phyloP scores from a whole-genome alignment of 2,113 vertebrate genomes.

The Noturus placidus region DNA sequence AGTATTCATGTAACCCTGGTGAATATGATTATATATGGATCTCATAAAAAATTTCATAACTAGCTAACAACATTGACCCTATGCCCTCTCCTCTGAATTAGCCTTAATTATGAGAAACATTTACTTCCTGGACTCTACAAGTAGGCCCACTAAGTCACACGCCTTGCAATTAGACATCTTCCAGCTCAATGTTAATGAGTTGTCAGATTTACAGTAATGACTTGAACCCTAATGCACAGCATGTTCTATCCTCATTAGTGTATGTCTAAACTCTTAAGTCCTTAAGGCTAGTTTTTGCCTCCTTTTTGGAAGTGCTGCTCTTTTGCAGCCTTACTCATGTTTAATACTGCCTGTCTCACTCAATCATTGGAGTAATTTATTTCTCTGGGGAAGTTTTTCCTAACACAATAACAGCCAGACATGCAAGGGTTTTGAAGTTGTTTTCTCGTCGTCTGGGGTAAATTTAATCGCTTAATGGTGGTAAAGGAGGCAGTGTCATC shows the following conservation, averaged over 20 bases:
- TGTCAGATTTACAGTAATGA: conserved; percentile 30
- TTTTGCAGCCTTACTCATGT: conserved; percentile 57
- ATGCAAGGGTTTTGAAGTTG: conserved; percentile 66
- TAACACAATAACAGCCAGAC: conserved; percentile 67
- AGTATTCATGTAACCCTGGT: background rate
- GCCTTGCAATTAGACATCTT: conserved; percentile 2
- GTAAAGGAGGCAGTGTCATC: conserved; percentile 62
- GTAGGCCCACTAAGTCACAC: background rate
- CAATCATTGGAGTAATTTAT: conserved; percentile 62
- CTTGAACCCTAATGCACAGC: background rate
- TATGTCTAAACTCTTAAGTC: conserved; percentile 57
- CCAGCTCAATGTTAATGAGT: background rate
- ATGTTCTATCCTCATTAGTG: conserved; percentile 60
- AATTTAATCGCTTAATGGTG: conserved; percentile 73
- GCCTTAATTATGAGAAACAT: conserved; percentile 13
- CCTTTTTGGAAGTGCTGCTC: conserved; percentile 9
- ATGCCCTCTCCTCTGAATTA: background rate
- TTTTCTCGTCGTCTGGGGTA: conserved; percentile 65
- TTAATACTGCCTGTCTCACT: conserved; percentile 57
- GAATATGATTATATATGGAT: background rate
- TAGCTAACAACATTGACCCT: background rate
- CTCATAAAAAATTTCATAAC: conserved; percentile 12
- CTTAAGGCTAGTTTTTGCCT: conserved; percentile 54
- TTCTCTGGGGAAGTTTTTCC: conserved; percentile 65
- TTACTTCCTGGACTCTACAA: background rate